These are phyloP conservation scores for Acanthoscelides obtectus DNA, from an alignment of 2,888 invertebrate species.

Conservation along the genomic window DNA sequence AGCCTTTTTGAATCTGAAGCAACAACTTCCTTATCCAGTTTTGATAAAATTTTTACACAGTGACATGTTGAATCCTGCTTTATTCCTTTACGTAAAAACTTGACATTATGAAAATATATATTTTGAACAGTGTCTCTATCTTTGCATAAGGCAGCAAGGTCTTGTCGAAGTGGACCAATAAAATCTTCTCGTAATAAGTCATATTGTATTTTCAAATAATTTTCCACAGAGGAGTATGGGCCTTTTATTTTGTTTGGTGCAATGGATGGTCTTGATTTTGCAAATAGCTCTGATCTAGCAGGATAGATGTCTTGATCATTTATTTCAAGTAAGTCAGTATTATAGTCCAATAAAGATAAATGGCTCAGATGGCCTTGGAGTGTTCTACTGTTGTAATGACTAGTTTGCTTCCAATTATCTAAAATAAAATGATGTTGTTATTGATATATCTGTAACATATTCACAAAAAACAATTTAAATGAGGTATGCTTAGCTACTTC, in stretches of 20 bases:
- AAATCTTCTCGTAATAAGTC: neutral
- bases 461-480: too few species aligned
- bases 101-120: constrained; percentile 7
- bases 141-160: neutral
- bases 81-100: constrained; percentile 21
- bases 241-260: neutral
- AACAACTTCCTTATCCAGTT: constrained; percentile 35
- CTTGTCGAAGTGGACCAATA: neutral
- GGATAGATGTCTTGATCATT: too few species aligned
- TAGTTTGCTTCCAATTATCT: too few species aligned
- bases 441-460: too few species aligned
- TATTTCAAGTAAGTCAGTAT: too few species aligned
- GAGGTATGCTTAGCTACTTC: too few species aligned
- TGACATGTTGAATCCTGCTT: constrained; percentile 22
- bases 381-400: too few species aligned
- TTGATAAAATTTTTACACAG: constrained; percentile 23
- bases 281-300: too few species aligned
- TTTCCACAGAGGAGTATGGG: neutral
- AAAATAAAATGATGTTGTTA: too few species aligned
- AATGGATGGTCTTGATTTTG: neutral
- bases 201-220: neutral
- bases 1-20: constrained; percentile 55
- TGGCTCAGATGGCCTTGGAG: too few species aligned
- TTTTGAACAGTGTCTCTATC: neutral
- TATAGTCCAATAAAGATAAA: too few species aligned